Conservation (phyloP, 2,113 vertebrate genomes). For the Hiodon tergisus region DNA sequence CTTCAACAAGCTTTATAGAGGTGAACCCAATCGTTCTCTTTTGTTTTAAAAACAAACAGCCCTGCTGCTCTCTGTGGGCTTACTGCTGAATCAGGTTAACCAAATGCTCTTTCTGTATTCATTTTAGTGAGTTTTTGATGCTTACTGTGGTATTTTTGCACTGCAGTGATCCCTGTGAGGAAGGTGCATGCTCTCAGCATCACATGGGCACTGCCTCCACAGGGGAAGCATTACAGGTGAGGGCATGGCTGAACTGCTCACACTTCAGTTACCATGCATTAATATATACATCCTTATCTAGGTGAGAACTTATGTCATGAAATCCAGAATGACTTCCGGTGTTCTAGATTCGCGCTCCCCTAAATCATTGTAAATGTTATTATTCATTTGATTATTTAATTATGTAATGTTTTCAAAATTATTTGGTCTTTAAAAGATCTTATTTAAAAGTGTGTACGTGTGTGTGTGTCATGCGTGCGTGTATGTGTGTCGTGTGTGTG, state of each 20-base stretch:
- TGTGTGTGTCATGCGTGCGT: too few species aligned
- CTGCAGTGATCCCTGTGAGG: constrained; percentile 86
- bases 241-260: background rate
- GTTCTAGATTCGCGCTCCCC: too few species aligned
- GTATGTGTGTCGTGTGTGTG: too few species aligned
- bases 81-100: background rate
- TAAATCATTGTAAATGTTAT: too few species aligned
- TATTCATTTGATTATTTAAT: too few species aligned
- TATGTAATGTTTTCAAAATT: too few species aligned
- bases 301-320: background rate
- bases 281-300: background rate
- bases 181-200: constrained; percentile 87
- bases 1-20: constrained; percentile 90
- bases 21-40: constrained; percentile 49
- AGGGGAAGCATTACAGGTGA: constrained; percentile 85
- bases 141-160: constrained; percentile 23
- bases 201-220: constrained; percentile 88
- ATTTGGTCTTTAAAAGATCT: too few species aligned
- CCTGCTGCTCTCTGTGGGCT: background rate
- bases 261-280: background rate
- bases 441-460: background rate
- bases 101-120: background rate
- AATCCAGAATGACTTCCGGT: background rate
- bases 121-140: background rate
- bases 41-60: too few species aligned